phyloP scores from a whole-genome alignment of 1,140 invertebrate genomes.

The Drosophila insularis region DNA sequence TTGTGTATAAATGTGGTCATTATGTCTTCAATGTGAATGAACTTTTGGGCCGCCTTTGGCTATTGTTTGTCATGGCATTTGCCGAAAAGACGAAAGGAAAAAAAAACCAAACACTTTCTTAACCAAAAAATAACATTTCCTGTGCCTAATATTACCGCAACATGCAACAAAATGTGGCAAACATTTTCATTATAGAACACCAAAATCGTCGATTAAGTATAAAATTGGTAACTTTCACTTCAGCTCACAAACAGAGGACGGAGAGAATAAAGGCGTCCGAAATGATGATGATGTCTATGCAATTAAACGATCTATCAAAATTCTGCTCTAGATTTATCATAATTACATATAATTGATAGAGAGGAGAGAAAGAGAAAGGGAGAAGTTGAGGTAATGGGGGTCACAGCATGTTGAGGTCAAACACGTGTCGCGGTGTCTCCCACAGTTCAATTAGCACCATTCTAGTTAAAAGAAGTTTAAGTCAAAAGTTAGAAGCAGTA shows the following conservation, averaged over 20 bases:
- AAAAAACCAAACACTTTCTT: constrained; percentile 58
- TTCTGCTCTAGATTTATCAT: constrained; percentile 29
- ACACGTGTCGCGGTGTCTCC: constrained; percentile 36
- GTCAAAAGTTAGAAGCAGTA: constrained; percentile 15
- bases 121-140: constrained; percentile 59
- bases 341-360: constrained; percentile 51
- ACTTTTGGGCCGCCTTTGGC: constrained; percentile 45
- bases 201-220: constrained; percentile 54
- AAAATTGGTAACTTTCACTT: constrained; percentile 65
- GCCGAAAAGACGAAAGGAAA: background rate
- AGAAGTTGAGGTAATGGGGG: background rate
- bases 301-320: constrained; percentile 9
- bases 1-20: constrained; percentile 25
- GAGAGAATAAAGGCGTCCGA: background rate
- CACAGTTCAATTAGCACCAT: constrained; percentile 44
- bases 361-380: background rate
- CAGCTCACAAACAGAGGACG: constrained; percentile 23
- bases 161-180: constrained; percentile 52
- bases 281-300: constrained; percentile 3
- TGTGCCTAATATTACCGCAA: constrained; percentile 57
- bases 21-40: constrained; percentile 52
- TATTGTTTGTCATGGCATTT: constrained; percentile 30
- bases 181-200: constrained; percentile 54
- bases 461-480: constrained; percentile 15
- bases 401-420: constrained; percentile 38